These are phyloP conservation scores for Cacoxenus indagator DNA, from an alignment of 2,888 invertebrate species.

Conservation along the genomic window DNA sequence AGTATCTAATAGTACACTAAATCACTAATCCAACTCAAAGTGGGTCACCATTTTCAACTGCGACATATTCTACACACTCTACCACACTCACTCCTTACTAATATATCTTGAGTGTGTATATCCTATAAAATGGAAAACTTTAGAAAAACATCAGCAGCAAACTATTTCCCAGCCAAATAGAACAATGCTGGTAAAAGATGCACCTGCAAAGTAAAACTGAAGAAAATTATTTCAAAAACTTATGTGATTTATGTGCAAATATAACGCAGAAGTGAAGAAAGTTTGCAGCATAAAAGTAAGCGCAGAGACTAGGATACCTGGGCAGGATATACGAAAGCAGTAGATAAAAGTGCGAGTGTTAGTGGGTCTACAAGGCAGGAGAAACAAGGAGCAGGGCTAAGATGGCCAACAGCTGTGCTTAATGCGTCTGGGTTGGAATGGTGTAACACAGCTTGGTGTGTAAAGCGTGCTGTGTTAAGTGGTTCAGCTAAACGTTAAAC, in stretches of 20 bases:
- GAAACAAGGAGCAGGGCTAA: conserved; percentile 44
- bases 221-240: conserved; percentile 52
- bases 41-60: too few species aligned
- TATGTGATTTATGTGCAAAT: conserved; percentile 60
- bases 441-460: not conserved
- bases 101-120: too few species aligned
- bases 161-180: not conserved
- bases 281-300: conserved; percentile 38
- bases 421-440: not conserved
- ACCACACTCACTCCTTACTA: too few species aligned
- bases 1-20: too few species aligned
- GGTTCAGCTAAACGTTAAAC: not conserved
- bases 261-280: conserved; percentile 48
- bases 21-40: too few species aligned
- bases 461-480: not conserved
- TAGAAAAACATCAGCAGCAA: not conserved
- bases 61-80: too few species aligned
- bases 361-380: conserved; percentile 23
- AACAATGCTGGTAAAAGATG: conserved; percentile 1
- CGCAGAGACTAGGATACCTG: not conserved
- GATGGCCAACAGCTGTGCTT: conserved; percentile 43
- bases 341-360: conserved; percentile 9
- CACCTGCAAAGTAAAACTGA: conserved; percentile 26
- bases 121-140: too few species aligned
- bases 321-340: not conserved